Evolutionary conservation across 1,140 invertebrate species (phyloP).

Genomic region (Bombyx mori): DNA sequence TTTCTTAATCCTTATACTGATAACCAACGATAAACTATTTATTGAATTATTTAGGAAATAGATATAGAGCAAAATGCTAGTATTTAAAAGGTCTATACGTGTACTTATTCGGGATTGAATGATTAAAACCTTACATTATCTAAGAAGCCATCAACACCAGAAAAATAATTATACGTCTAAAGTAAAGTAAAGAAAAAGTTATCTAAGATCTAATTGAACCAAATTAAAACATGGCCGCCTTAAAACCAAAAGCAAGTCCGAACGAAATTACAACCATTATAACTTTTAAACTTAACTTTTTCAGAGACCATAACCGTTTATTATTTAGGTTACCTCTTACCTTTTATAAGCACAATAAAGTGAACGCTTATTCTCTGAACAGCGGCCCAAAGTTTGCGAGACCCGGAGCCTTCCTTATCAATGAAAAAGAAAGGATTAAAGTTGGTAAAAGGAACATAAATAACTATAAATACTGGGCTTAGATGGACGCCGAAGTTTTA

Average conservation of each 20-base stretch:
- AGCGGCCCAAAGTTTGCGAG: slow-evolving; percentile 13
- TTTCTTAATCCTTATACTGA: too few species aligned
- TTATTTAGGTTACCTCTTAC: slow-evolving; percentile 7
- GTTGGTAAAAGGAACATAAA: slow-evolving; percentile 30
- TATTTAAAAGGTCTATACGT: too few species aligned
- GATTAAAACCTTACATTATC: too few species aligned
- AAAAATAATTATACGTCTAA: too few species aligned
- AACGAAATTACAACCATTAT: slow-evolving; percentile 1
- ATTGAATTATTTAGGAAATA: too few species aligned
- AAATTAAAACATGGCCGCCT: too few species aligned
- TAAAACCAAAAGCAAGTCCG: slow-evolving; percentile 1
- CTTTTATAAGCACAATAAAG: slow-evolving; percentile 17
- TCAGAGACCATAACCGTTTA: slow-evolving; percentile 11
- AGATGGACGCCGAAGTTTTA: slow-evolving; percentile 27
- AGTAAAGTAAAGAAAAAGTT: too few species aligned
- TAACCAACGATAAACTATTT: too few species aligned
- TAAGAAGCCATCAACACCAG: too few species aligned
- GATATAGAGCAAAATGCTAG: too few species aligned
- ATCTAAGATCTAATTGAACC: too few species aligned
- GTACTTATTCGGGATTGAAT: too few species aligned
- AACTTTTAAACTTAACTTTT: slow-evolving; percentile 8
- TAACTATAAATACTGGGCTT: slow-evolving; percentile 19
- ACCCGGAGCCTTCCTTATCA: slow-evolving; percentile 26
- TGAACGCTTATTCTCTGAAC: slow-evolving; percentile 7
- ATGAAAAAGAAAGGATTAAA: slow-evolving; percentile 29